Percentiles rank a stretch among this genome's conserved stretches.
Evolutionary conservation across 2,797 vertebrate species (phyloP).

Genomic region (Enteromius mattozi): DNA sequence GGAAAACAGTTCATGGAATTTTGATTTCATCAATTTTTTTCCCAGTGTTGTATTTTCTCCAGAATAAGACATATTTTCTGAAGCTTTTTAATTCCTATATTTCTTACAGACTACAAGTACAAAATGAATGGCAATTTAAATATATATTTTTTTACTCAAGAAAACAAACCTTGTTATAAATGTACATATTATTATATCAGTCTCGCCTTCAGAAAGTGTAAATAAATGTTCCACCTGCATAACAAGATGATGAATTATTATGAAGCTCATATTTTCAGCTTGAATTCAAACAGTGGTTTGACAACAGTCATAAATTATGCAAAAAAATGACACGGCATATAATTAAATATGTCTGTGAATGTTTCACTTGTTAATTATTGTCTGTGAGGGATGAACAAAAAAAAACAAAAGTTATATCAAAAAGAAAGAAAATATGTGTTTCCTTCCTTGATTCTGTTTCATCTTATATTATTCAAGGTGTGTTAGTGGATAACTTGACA

Average conservation of each 20-base stretch:
- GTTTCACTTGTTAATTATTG: constrained; percentile 36
- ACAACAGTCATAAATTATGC: constrained; percentile 17
- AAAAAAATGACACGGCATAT: constrained; percentile 9
- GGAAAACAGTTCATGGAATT: constrained; percentile 20
- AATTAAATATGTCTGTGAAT: constrained; percentile 15
- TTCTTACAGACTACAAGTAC: neutral
- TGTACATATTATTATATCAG: neutral
- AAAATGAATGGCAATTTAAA: neutral
- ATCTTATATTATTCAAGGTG: constrained; percentile 66
- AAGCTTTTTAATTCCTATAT: constrained; percentile 6
- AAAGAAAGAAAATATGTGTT: constrained; percentile 38
- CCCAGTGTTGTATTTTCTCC: neutral
- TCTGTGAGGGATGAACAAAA: constrained; percentile 17
- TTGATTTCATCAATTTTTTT: neutral
- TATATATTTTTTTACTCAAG: neutral
- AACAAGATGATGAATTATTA: neutral
- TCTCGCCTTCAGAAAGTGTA: neutral
- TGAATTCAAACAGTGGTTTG: neutral
- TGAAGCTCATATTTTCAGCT: neutral
- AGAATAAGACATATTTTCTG: neutral
- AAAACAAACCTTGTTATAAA: neutral
- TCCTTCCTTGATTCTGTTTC: constrained; percentile 44
- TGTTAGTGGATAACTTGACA: constrained; percentile 68
- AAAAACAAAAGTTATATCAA: constrained; percentile 16
- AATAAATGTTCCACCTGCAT: constrained; percentile 26